A percentile compares a stretch with the other conserved stretches of the same genome.
Evolutionary conservation across 2,888 invertebrate species (phyloP).

Genomic region (Polia nebulosa): DNA sequence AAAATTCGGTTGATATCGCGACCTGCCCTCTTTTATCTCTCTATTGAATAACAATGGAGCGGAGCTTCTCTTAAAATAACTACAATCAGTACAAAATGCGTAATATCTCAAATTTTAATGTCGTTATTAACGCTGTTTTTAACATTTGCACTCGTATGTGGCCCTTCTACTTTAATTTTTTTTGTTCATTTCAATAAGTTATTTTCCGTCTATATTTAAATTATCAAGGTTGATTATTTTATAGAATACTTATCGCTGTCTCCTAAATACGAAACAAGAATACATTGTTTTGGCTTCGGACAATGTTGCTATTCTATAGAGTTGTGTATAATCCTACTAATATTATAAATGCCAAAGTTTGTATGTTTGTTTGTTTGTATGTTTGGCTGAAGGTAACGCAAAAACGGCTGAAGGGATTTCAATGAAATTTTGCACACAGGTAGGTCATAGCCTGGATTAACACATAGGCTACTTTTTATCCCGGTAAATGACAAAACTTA

Average conservation of each 20-base stretch:
- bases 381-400: too few species aligned
- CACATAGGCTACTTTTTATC: too few species aligned
- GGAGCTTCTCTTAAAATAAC: constrained; percentile 26
- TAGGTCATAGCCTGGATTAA: too few species aligned
- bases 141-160: constrained; percentile 8
- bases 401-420: too few species aligned
- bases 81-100: constrained; percentile 37
- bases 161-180: background rate
- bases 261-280: constrained; percentile 2
- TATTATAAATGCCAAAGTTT: too few species aligned
- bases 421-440: too few species aligned
- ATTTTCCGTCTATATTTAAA: constrained; percentile 12
- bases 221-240: constrained; percentile 7
- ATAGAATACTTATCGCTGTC: constrained; percentile 1
- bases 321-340: background rate
- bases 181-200: constrained; percentile 1
- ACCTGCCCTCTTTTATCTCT: constrained; percentile 47
- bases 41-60: constrained; percentile 40
- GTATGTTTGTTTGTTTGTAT: too few species aligned
- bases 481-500: too few species aligned
- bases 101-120: constrained; percentile 21
- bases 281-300: constrained; percentile 1
- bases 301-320: constrained; percentile 1
- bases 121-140: constrained; percentile 8
- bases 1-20: constrained; percentile 38